A percentile compares a stretch with the other conserved stretches of the same genome.
These are phyloP conservation scores for Stenotaenia linearis DNA, from an alignment of 2,888 invertebrate species.

Conservation along the genomic window DNA sequence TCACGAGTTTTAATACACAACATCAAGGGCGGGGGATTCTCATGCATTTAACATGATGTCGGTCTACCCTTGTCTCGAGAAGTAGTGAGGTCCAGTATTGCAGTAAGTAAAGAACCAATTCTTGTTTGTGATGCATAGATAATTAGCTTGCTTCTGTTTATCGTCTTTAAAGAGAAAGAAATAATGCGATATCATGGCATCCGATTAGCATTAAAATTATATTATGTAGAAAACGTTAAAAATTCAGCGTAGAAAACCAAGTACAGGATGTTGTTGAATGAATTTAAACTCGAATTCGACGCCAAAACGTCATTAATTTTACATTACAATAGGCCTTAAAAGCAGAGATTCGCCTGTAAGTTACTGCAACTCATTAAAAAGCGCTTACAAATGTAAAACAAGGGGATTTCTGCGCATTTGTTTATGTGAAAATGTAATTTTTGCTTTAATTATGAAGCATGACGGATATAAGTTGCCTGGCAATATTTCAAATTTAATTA, in stretches of 20 bases:
- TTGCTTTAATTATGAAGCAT: not conserved
- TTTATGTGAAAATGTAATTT: not conserved
- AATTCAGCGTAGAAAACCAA: too few species aligned
- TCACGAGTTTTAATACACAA: constrained; percentile 3
- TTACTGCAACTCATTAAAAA: not conserved
- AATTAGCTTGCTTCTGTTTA: not conserved
- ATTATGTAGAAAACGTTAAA: too few species aligned
- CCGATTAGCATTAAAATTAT: too few species aligned
- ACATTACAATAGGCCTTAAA: not conserved
- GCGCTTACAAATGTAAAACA: not conserved
- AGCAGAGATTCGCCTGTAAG: too few species aligned
- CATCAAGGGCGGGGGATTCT: not conserved
- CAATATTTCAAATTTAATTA: not conserved
- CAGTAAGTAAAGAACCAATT: not conserved
- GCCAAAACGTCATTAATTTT: not conserved
- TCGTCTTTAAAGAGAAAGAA: not conserved
- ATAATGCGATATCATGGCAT: too few species aligned
- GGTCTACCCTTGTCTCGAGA: not conserved
- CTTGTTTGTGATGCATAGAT: not conserved
- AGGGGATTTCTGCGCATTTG: not conserved
- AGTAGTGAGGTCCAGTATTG: not conserved
- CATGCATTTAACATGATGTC: not conserved
- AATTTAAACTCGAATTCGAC: not conserved
- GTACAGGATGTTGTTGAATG: not conserved
- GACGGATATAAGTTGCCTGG: too few species aligned